Conservation (phyloP, 2,888 invertebrate species). For the Gortyna flavago region DNA sequence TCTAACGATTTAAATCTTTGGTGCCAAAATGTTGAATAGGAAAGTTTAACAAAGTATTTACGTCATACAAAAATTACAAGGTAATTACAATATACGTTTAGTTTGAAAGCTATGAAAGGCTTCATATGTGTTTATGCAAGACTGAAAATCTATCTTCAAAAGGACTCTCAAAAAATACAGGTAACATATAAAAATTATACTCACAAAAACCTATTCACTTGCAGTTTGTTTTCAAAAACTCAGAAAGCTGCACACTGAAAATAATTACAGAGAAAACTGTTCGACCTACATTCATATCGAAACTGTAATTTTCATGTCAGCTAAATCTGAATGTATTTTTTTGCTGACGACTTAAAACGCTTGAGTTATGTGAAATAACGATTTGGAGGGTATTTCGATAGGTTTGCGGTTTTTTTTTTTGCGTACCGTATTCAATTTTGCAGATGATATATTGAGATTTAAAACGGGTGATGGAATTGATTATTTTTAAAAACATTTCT, state of each 20-base stretch:
- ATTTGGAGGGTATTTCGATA: constrained; percentile 24
- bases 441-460: constrained; percentile 18
- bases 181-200: neutral
- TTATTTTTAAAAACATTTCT: no score
- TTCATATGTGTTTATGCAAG: neutral
- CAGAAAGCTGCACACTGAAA: constrained; percentile 59
- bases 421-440: constrained; percentile 19
- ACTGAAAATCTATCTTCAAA: neutral
- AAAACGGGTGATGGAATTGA: neutral
- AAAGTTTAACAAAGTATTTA: neutral
- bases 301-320: constrained; percentile 57
- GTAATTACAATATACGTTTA: no score
- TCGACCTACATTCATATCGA: constrained; percentile 56
- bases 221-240: constrained; percentile 31
- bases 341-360: constrained; percentile 49
- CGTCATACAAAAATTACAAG: no score
- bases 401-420: constrained; percentile 17
- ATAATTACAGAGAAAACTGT: constrained; percentile 57
- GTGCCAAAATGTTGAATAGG: neutral
- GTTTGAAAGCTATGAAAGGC: neutral
- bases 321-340: constrained; percentile 58
- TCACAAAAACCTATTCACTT: constrained; percentile 24
- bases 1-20: neutral
- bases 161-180: neutral
- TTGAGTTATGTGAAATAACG: constrained; percentile 30